phyloP scores from a whole-genome alignment of 2,888 invertebrate genomes.

The Ochropleura leucogaster region DNA sequence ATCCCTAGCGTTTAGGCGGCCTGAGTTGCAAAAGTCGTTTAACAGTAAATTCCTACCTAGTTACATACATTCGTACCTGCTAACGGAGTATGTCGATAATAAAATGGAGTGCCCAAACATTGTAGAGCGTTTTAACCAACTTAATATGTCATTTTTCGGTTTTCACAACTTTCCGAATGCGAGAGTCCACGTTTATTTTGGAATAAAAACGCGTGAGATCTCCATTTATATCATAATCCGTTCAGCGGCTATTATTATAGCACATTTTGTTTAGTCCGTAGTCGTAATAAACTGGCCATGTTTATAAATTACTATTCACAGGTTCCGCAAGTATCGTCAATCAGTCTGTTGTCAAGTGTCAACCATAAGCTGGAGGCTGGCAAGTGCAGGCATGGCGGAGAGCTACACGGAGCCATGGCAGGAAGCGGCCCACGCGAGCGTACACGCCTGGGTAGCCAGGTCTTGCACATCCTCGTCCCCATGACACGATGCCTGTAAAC shows the following conservation, averaged over 20 bases:
- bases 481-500: slow-evolving; percentile 93
- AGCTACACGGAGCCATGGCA: slow-evolving; percentile 85
- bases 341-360: slow-evolving; percentile 31
- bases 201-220: not conserved
- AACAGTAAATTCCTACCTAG: not conserved
- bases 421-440: slow-evolving; percentile 83
- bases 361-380: slow-evolving; percentile 75
- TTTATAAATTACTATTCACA: slow-evolving; percentile 30
- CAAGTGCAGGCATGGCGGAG: slow-evolving; percentile 86
- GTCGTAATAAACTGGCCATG: slow-evolving; percentile 27
- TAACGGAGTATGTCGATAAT: not conserved
- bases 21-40: slow-evolving; percentile 22
- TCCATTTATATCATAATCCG: not conserved
- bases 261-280: not conserved
- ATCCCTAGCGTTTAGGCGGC: slow-evolving; percentile 31
- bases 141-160: not conserved
- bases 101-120: slow-evolving; percentile 5
- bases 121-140: not conserved
- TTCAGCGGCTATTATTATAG: not conserved
- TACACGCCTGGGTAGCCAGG: slow-evolving; percentile 90
- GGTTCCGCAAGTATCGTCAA: not conserved
- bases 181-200: not conserved
- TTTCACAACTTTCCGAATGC: too few species aligned
- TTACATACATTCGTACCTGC: not conserved
- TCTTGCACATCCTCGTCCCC: slow-evolving; percentile 94